phyloP scores from a whole-genome alignment of 2,113 vertebrate genomes.

The Anthoscopus minutus region DNA sequence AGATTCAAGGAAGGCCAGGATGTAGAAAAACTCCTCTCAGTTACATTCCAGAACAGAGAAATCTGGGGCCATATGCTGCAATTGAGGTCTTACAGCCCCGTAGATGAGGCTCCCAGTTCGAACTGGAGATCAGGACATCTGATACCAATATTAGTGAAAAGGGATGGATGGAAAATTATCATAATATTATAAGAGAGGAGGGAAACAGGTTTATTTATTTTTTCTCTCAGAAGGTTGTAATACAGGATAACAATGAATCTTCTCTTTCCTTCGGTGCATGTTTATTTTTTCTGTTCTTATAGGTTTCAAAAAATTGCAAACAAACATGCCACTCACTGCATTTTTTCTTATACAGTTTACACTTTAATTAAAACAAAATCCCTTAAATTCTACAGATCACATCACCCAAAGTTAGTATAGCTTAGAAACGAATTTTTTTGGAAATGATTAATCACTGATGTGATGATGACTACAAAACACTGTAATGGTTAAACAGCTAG shows the following conservation, averaged over 20 bases:
- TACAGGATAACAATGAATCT: not conserved
- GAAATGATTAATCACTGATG: not conserved
- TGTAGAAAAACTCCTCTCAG: not conserved
- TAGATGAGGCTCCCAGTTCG: not conserved
- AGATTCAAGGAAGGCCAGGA: not conserved
- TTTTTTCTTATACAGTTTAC: not conserved
- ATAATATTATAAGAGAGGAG: not conserved
- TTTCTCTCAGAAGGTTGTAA: not conserved
- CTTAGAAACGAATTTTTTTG: not conserved
- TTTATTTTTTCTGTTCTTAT: not conserved
- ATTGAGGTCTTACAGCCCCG: not conserved
- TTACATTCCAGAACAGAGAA: not conserved
- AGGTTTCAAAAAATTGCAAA: not conserved
- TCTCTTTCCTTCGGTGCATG: not conserved
- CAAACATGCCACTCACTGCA: not conserved
- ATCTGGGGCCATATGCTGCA: not conserved
- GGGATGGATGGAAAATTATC: not conserved
- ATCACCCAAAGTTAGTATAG: not conserved
- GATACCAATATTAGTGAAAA: not conserved
- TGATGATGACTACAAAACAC: not conserved
- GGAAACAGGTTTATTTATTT: not conserved
- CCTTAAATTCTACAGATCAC: not conserved
- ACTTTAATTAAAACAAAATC: not conserved
- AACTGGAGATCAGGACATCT: not conserved
- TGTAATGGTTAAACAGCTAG: not conserved